A percentile compares a stretch with the other conserved stretches of the same genome.
These are phyloP conservation scores for Synchiropus splendidus DNA, from an alignment of 2,113 vertebrate species.

Conservation along the genomic window DNA sequence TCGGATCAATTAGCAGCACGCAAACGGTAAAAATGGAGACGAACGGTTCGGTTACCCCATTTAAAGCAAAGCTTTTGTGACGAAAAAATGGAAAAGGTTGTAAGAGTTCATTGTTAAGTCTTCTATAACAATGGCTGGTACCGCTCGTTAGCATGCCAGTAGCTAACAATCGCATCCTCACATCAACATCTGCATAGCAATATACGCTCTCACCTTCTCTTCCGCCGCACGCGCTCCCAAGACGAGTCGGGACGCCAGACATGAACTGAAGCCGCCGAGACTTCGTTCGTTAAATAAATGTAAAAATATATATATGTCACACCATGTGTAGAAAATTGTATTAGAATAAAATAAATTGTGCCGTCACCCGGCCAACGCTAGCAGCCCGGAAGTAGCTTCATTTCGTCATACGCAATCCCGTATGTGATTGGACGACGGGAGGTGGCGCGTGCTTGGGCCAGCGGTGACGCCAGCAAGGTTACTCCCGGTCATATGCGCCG, in stretches of 20 bases:
- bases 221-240: conserved; percentile 4
- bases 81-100: too few species aligned
- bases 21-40: too few species aligned
- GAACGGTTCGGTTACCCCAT: too few species aligned
- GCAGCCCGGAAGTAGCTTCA: conserved; percentile 54
- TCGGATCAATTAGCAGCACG: too few species aligned
- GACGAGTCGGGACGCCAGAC: too few species aligned
- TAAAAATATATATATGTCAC: conserved; percentile 1
- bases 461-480: conserved; percentile 57
- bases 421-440: conserved; percentile 57
- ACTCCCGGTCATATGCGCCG: conserved; percentile 56
- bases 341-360: conserved; percentile 29
- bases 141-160: neutral
- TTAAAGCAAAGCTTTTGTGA: too few species aligned
- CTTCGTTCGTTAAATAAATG: too few species aligned
- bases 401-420: conserved; percentile 41
- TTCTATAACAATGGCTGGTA: too few species aligned
- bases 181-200: conserved; percentile 51
- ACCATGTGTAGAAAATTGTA: conserved; percentile 4
- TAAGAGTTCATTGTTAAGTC: too few species aligned
- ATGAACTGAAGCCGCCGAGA: too few species aligned
- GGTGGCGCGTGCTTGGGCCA: conserved; percentile 73
- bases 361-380: conserved; percentile 31
- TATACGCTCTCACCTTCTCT: conserved; percentile 56
- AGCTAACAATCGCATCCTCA: conserved; percentile 6